Evolutionary conservation across 2,113 vertebrate genomes (phyloP).

Genomic region (Oncorhynchus masou): DNA sequence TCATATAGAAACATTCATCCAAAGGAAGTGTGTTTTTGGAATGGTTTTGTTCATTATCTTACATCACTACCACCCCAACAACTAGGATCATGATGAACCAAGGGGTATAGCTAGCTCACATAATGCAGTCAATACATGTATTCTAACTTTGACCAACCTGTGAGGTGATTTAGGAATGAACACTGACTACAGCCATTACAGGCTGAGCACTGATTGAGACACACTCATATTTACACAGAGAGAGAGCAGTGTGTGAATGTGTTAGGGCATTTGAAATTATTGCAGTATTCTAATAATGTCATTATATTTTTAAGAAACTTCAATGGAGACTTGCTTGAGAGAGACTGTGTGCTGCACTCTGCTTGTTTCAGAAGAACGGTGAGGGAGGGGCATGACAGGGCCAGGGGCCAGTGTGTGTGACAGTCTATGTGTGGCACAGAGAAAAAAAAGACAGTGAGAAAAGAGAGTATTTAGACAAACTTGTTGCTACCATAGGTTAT

Average conservation of each 20-base stretch:
- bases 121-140: conserved; percentile 5
- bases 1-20: neutral
- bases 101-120: neutral
- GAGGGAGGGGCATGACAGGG: too few relatives aligned
- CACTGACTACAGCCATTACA: conserved; percentile 4
- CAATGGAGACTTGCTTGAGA: neutral
- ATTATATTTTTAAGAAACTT: too few relatives aligned
- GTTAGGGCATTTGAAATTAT: too few relatives aligned
- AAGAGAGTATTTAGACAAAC: neutral
- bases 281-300: too few relatives aligned
- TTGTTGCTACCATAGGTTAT: too few relatives aligned
- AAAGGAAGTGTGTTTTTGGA: neutral
- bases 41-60: neutral
- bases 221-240: too few relatives aligned
- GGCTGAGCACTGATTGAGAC: neutral
- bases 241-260: too few relatives aligned
- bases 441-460: neutral
- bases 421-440: neutral
- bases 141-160: too few relatives aligned
- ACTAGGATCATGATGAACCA: conserved; percentile 3
- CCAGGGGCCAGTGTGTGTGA: neutral
- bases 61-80: neutral
- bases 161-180: conserved; percentile 6
- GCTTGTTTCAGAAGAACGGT: too few relatives aligned
- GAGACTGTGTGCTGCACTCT: neutral